Base-by-base conservation (phyloP, 2,888 invertebrate species). In the Ichneumon xanthorius region DNA sequence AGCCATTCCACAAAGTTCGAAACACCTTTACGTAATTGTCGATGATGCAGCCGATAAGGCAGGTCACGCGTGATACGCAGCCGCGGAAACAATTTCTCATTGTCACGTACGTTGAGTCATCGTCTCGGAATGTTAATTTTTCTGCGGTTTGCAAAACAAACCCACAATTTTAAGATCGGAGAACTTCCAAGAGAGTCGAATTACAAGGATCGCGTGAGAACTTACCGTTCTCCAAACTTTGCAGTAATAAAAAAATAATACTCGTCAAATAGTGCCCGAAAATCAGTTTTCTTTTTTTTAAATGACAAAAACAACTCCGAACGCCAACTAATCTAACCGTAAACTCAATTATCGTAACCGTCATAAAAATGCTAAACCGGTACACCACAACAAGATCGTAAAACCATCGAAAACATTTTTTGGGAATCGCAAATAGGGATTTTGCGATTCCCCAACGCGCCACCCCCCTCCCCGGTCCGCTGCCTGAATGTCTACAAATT, bases 81-180 rank as follows among this genome's bases (percentile, higher is more conserved):
- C 14, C 14, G 61, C 33, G 14, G 16, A 78, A 71, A 63, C 61
- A 71, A 71, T 50, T 33, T 71, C 48, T 71, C 79, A 50, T 50
- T 71, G 79, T 79, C 79, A 79, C 79, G 79, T 79, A 50, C 45
- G 58, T n/a, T 70, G 71, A 71, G 63, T 71, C 71, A 79, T 71
- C 79, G 63, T 50, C 11, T 70, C 11, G 40, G 40, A 7, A 14
- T 70, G 40, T 33, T 26, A 26, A 16, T 67, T 77, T 65, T 45
- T 40, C 61, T 55, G n/a, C 30, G 9, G 30, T 45, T 78, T 2
- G 61, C 45, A 48, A 70, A 68, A 45, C 26, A 70, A 78, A 70
- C 33, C 26, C 63, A 6, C 11, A 26, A 30, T 30, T 22, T 22
- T 61, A 61, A 61, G 9, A 26, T 14, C 14, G 3, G 26, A 26